phyloP scores from a whole-genome alignment of 2,113 vertebrate species.

The pig (Sus scrofa) region DNA sequence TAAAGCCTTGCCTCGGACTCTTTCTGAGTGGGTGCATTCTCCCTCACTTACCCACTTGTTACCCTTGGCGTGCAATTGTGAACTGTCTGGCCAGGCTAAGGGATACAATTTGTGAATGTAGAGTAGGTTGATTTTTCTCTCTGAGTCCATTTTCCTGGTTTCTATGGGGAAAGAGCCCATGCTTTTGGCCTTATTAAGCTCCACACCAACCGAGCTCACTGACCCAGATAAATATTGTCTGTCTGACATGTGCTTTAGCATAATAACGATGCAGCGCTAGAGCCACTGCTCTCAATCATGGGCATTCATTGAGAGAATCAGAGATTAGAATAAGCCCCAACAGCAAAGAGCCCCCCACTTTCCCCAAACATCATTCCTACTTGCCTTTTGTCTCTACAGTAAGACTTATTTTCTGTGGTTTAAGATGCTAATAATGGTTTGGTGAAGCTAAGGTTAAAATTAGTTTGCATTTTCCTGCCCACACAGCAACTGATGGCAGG shows the following conservation, averaged over 20 bases:
- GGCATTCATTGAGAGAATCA: background rate
- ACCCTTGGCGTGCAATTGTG: slow-evolving; percentile 65
- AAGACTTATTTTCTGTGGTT: slow-evolving; percentile 37
- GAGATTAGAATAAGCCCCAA: background rate
- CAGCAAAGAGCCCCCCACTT: background rate
- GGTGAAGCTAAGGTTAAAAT: slow-evolving; percentile 78
- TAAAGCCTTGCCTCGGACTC: slow-evolving; percentile 4
- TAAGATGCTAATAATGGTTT: slow-evolving; percentile 64
- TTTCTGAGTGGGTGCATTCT: background rate
- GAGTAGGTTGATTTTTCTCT: slow-evolving; percentile 70
- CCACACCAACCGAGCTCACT: slow-evolving; percentile 69
- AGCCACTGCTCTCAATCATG: background rate
- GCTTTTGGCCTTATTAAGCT: slow-evolving; percentile 76
- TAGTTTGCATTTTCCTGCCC: slow-evolving; percentile 76
- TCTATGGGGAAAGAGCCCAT: slow-evolving; percentile 66
- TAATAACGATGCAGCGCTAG: slow-evolving; percentile 61
- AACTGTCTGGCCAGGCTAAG: slow-evolving; percentile 77
- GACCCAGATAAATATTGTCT: slow-evolving; percentile 80
- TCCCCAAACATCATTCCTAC: background rate
- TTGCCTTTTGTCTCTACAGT: background rate
- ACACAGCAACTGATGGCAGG: slow-evolving; percentile 72
- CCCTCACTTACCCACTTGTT: slow-evolving; percentile 56
- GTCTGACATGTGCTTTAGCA: slow-evolving; percentile 67
- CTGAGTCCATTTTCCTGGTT: slow-evolving; percentile 71
- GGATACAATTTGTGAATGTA: slow-evolving; percentile 65